phyloP scores from a whole-genome alignment of 2,113 vertebrate species.

The Sisor rabdophorus region DNA sequence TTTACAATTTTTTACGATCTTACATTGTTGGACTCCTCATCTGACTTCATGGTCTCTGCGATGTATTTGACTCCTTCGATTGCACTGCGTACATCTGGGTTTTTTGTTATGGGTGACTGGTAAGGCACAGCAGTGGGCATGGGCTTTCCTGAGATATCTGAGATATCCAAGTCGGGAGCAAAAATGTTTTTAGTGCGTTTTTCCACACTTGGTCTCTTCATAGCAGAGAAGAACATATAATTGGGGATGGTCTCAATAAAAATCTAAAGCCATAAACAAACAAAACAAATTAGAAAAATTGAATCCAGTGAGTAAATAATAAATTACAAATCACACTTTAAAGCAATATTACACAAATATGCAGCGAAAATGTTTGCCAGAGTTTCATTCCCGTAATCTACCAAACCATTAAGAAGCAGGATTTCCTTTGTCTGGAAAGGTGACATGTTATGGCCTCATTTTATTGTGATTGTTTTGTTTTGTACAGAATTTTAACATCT shows the following conservation, averaged over 20 bases:
- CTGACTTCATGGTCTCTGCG: conserved; percentile 93
- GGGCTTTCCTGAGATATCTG: conserved; percentile 94
- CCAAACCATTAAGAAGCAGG: too few relatives aligned
- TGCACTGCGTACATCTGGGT: conserved; percentile 94
- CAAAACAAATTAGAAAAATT: not conserved
- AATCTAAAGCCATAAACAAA: conserved; percentile 66
- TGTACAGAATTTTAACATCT: too few relatives aligned
- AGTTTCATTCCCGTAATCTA: too few relatives aligned
- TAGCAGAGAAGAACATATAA: conserved; percentile 97
- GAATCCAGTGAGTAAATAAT: not conserved
- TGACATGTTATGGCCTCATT: too few relatives aligned
- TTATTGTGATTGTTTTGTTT: too few relatives aligned
- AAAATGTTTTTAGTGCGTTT: conserved; percentile 81
- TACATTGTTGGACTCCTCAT: conserved; percentile 94
- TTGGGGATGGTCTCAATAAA: conserved; percentile 97
- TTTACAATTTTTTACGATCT: too few relatives aligned
- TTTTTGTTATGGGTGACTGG: conserved; percentile 86
- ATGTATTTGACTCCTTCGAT: conserved; percentile 98
- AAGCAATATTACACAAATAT: too few relatives aligned
- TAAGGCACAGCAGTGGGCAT: conserved; percentile 79
- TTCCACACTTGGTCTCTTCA: conserved; percentile 91
- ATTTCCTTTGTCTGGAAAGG: too few relatives aligned
- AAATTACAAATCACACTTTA: not conserved
- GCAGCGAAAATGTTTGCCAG: too few relatives aligned
- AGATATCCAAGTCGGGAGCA: conserved; percentile 90